Evolutionary conservation across 2,113 vertebrate species (phyloP), one percentile per base, ranked within the genome.

Genomic region (Hippopotamus amphibius): DNA sequence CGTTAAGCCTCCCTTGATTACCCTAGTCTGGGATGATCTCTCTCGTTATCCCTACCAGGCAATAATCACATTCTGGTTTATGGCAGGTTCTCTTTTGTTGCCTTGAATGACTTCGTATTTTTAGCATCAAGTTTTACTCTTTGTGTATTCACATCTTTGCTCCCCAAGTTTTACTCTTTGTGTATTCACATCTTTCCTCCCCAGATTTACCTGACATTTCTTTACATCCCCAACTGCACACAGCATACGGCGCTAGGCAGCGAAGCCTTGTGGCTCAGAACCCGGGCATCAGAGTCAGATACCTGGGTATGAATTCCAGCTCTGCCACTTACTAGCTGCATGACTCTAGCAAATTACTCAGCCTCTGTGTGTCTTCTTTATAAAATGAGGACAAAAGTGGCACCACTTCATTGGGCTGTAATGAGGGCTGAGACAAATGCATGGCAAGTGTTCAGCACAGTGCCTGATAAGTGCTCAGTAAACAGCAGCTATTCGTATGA

Each of bases 121-220:
- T 95, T 80, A 92, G 72, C 37, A 82, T 59, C 21, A 28, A 53
- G 10, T 12, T 77, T 77, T 74, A 81, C 69, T 93, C 74, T 88
- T 76, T 11, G 4, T 53, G 33, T 53, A 66, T n/a, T 86, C 66
- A 90, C 59, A 50, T 16, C 81, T 82, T 59, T 86, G 53, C 48
- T 74, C 22, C 57, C 26, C n/a, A 55, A 53, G 10, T 12, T 77
- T 77, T 74, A 81, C 69, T 93, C 74, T 88, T 76, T 11, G 4
- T 53, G 33, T 53, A 66, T n/a, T 86, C 66, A 90, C 59, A 50
- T 16, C 81, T 82, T 59, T 86, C 57, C 48, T 74, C 22, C 57
- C 26, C 66, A 68, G 6, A 28, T 59, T 48, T 74, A 41, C 5
- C 30, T 86, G 53, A n/a, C 1, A 12, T 87, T 69, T 83, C 69